Conservation (phyloP, 2,888 invertebrate species). For the Pollenia labialis region DNA sequence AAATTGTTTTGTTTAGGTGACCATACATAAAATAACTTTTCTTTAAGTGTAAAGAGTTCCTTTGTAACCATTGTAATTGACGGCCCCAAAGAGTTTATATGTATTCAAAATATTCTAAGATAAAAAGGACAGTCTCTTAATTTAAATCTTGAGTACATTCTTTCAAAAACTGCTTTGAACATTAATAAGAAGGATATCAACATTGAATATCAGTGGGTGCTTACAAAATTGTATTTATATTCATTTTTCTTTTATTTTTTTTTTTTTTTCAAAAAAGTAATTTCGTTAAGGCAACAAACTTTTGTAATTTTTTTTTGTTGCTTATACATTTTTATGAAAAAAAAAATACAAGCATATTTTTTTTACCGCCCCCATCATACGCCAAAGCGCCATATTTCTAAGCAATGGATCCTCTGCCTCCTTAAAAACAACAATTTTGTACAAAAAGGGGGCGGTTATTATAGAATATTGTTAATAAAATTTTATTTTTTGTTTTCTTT, state of each 20-base stretch:
- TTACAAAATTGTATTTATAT: slow-evolving; percentile 67
- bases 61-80: too few species aligned
- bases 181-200: slow-evolving; percentile 68
- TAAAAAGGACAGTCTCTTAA: neutral
- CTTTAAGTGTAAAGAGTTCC: too few species aligned
- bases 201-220: slow-evolving; percentile 70
- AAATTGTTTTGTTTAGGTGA: too few species aligned
- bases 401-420: slow-evolving; percentile 54
- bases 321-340: slow-evolving; percentile 63
- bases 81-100: too few species aligned
- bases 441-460: slow-evolving; percentile 59
- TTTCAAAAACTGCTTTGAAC: slow-evolving; percentile 21
- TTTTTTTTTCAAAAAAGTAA: slow-evolving; percentile 61
- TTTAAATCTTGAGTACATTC: neutral
- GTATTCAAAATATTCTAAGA: too few species aligned
- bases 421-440: slow-evolving; percentile 23
- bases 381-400: slow-evolving; percentile 67
- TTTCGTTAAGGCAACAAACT: slow-evolving; percentile 70
- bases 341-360: slow-evolving; percentile 59
- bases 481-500: slow-evolving; percentile 61
- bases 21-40: too few species aligned
- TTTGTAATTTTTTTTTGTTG: slow-evolving; percentile 46
- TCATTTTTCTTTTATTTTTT: slow-evolving; percentile 46
- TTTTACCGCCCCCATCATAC: slow-evolving; percentile 39
- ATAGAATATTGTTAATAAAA: slow-evolving; percentile 73